Percentiles rank a stretch among this genome's conserved stretches.
Conservation (phyloP, 2,113 vertebrate species). For the Caranx ignobilis region DNA sequence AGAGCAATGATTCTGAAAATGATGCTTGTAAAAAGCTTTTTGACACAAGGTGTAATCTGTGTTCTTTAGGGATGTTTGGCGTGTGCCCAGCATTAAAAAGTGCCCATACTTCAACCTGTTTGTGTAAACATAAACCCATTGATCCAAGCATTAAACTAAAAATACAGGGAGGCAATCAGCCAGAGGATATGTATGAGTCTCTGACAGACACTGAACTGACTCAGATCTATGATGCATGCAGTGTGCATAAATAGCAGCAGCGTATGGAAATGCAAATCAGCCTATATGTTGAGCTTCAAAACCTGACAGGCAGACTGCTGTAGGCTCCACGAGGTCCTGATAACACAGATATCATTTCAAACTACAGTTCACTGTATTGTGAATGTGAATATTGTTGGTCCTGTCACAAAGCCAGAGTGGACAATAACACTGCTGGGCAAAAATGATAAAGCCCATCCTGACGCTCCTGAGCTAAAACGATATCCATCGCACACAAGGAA, state of each 20-base stretch:
- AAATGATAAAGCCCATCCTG: constrained; percentile 53
- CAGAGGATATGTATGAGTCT: constrained; percentile 22
- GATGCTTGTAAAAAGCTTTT: background rate
- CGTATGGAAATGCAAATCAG: constrained; percentile 53
- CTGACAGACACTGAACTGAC: constrained; percentile 23
- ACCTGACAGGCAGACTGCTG: background rate
- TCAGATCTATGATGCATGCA: constrained; percentile 44
- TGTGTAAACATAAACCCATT: background rate
- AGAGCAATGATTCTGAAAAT: background rate
- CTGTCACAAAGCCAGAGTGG: constrained; percentile 50
- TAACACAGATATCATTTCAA: constrained; percentile 25
- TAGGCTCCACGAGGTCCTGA: background rate
- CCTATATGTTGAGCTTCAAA: constrained; percentile 19
- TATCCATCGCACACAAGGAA: constrained; percentile 54
- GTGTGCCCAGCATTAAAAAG: background rate
- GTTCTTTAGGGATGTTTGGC: background rate
- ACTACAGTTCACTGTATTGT: constrained; percentile 14
- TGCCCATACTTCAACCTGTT: background rate
- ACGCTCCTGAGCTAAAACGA: constrained; percentile 20
- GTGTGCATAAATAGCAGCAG: constrained; percentile 31
- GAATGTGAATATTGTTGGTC: constrained; percentile 43
- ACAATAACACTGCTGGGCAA: constrained; percentile 56
- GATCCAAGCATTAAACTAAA: constrained; percentile 1
- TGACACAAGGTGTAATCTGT: background rate
- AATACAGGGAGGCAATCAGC: constrained; percentile 9